Percentiles rank a stretch among this genome's conserved stretches.
Evolutionary conservation across 1,140 invertebrate genomes (phyloP).

Genomic region (Dreissena polymorpha): DNA sequence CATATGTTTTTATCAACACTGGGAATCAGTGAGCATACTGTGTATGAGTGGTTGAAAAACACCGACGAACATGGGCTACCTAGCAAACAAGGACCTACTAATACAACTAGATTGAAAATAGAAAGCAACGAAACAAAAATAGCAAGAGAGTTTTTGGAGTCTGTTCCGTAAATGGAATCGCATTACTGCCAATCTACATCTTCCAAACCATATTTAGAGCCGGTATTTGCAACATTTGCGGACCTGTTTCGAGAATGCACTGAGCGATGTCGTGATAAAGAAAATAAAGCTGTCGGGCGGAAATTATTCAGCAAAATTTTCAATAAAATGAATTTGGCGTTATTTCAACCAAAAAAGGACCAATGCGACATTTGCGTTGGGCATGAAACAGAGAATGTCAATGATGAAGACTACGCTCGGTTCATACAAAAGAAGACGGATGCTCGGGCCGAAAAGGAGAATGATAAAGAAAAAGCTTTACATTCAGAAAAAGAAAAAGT

Average conservation of each 20-base stretch:
- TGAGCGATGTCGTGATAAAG: background rate
- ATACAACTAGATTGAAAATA: background rate
- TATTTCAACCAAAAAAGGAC: constrained; percentile 41
- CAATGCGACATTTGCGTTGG: constrained; percentile 38
- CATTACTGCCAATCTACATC: constrained; percentile 27
- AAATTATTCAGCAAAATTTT: constrained; percentile 21
- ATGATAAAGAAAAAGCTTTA: constrained; percentile 10
- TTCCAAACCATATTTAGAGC: constrained; percentile 30
- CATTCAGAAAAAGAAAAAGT: constrained; percentile 5
- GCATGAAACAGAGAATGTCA: constrained; percentile 17
- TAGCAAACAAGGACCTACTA: background rate
- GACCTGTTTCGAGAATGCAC: background rate
- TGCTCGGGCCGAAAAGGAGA: constrained; percentile 22
- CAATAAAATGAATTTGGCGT: constrained; percentile 13
- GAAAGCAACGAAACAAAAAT: background rate
- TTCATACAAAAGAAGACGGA: constrained; percentile 24
- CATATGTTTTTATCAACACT: background rate
- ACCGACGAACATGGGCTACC: background rate
- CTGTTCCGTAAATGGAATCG: constrained; percentile 27
- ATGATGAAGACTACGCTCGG: background rate
- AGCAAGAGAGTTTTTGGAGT: constrained; percentile 3
- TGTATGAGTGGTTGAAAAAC: background rate
- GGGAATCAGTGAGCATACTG: background rate
- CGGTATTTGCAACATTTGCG: constrained; percentile 5
- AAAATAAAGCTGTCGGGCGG: background rate